These are phyloP conservation scores for Disparrhopalites patrizii DNA, from an alignment of 2,888 invertebrate genomes.

Conservation along the genomic window DNA sequence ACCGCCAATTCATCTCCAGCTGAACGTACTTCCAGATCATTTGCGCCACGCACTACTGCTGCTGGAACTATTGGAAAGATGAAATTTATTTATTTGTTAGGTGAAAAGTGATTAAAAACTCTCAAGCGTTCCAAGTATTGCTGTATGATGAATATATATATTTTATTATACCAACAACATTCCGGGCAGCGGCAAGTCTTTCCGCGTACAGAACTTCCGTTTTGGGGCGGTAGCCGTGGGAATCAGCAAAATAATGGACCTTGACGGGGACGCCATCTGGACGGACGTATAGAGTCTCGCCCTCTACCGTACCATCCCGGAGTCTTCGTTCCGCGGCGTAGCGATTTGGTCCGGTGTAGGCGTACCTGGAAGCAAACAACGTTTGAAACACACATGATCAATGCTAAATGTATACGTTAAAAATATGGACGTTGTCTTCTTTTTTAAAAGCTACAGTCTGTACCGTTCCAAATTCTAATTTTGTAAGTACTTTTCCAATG, in stretches of 20 bases:
- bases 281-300: conserved; percentile 44
- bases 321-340: conserved; percentile 43
- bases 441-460: too few species aligned
- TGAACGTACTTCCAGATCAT: conserved; percentile 16
- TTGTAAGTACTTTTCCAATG: too few species aligned
- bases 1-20: conserved; percentile 26
- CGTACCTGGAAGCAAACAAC: conserved; percentile 35
- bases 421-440: too few species aligned
- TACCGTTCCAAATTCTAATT: too few species aligned
- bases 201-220: conserved; percentile 46
- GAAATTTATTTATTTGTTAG: too few species aligned
- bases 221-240: conserved; percentile 41
- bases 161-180: background rate
- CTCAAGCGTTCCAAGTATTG: too few species aligned
- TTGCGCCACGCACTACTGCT: background rate
- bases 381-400: background rate
- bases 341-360: conserved; percentile 46
- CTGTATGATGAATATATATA: too few species aligned
- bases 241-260: conserved; percentile 48
- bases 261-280: conserved; percentile 46
- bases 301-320: conserved; percentile 46
- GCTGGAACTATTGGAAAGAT: background rate
- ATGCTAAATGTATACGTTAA: background rate
- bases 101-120: too few species aligned
- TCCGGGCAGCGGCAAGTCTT: conserved; percentile 20